phyloP scores from a whole-genome alignment of 2,113 vertebrate species.

The Amazona vittata region DNA sequence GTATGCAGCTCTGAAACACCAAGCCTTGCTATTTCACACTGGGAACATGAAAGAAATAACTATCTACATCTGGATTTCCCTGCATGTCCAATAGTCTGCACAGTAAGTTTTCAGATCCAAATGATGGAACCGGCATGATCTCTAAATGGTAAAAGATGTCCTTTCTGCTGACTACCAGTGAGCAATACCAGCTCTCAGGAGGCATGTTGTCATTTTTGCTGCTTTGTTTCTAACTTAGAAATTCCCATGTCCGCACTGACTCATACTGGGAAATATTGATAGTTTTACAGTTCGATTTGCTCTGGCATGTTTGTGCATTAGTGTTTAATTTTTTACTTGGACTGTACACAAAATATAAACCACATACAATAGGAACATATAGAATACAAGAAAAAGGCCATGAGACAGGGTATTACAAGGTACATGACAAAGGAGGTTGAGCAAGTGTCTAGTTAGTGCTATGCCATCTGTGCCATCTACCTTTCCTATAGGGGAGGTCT shows the following conservation, averaged over 20 bases:
- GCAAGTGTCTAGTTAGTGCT: neutral
- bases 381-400: neutral
- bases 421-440: neutral
- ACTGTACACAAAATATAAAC: neutral
- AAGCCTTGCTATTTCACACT: neutral
- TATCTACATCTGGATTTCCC: neutral
- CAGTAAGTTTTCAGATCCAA: neutral
- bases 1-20: neutral
- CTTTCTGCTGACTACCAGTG: neutral
- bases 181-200: neutral
- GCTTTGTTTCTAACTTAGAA: neutral
- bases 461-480: neutral
- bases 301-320: neutral
- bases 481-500: neutral
- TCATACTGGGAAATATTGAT: neutral
- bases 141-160: neutral
- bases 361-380: no score
- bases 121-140: neutral
- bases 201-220: neutral
- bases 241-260: neutral
- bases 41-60: slow-evolving; percentile 7
- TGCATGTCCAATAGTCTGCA: neutral
- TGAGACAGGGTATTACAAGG: neutral
- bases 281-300: neutral
- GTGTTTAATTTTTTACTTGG: neutral